These are phyloP conservation scores for Siniperca obscura DNA, from an alignment of 2,797 vertebrate species.

Conservation along the genomic window DNA sequence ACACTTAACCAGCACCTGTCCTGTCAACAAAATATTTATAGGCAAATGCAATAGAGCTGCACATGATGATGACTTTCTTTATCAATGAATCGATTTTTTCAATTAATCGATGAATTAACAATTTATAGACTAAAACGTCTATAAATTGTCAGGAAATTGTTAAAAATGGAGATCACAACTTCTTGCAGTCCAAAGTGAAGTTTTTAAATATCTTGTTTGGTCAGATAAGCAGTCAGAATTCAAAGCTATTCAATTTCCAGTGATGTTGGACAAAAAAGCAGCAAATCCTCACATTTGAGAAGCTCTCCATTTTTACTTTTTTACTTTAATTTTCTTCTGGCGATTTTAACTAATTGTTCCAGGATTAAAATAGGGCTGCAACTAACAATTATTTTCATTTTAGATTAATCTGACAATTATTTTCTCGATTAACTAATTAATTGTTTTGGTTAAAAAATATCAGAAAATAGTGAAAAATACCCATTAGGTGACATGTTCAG, in stretches of 20 bases:
- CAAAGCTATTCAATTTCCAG: background rate
- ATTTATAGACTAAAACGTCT: background rate
- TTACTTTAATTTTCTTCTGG: background rate
- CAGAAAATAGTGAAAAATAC: background rate
- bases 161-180: background rate
- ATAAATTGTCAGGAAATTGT: background rate
- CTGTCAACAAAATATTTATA: background rate
- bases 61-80: background rate
- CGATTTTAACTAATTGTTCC: background rate
- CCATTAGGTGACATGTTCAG: background rate
- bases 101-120: background rate
- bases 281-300: background rate
- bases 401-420: background rate
- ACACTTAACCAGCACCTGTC: background rate
- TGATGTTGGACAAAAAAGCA: background rate
- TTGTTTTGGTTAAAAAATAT: background rate
- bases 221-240: background rate
- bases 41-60: background rate
- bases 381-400: background rate
- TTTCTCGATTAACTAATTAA: background rate
- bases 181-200: background rate
- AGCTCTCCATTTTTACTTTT: background rate
- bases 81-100: background rate
- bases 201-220: background rate
- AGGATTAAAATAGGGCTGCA: background rate